Evolutionary conservation across 1,140 invertebrate species (phyloP).

Genomic region (Homalodisca vitripennis): DNA sequence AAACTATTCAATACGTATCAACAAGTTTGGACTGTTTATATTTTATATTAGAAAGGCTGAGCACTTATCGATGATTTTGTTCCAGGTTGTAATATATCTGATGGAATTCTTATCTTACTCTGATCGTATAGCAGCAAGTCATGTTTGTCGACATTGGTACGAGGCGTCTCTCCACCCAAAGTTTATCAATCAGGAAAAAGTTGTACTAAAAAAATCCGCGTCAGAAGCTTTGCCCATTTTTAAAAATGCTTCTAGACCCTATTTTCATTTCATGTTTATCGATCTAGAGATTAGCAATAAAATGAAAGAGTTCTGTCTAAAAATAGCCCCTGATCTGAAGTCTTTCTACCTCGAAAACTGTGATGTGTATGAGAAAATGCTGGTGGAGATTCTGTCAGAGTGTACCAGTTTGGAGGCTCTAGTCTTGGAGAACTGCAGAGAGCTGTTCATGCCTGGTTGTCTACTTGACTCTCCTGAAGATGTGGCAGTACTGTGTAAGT

Average conservation of each 20-base stretch:
- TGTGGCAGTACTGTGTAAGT: conserved; percentile 50
- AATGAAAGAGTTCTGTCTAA: conserved; percentile 51
- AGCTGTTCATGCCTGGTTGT: conserved; percentile 68
- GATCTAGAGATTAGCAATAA: conserved; percentile 56
- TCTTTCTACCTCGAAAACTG: conserved; percentile 55
- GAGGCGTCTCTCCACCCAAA: conserved; percentile 55
- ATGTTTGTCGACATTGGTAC: conserved; percentile 59
- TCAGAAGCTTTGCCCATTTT: conserved; percentile 51
- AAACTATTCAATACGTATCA: too few species aligned
- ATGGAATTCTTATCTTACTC: conserved; percentile 59
- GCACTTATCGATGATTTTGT: too few species aligned
- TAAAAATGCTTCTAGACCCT: conserved; percentile 50
- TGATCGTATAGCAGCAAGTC: conserved; percentile 57
- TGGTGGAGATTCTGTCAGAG: conserved; percentile 56
- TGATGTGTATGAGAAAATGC: conserved; percentile 60
- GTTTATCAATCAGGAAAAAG: conserved; percentile 55
- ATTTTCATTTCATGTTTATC: conserved; percentile 57
- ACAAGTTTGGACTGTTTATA: too few species aligned
- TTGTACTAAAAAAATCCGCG: conserved; percentile 55
- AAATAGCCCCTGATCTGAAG: conserved; percentile 48
- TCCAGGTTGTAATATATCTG: conserved; percentile 60
- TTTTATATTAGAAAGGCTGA: too few species aligned
- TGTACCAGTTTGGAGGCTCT: conserved; percentile 57
- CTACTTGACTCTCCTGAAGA: conserved; percentile 59
- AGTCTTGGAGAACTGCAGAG: conserved; percentile 61